Conservation (phyloP, 2,888 invertebrate genomes). For the Colostygia pectinataria region DNA sequence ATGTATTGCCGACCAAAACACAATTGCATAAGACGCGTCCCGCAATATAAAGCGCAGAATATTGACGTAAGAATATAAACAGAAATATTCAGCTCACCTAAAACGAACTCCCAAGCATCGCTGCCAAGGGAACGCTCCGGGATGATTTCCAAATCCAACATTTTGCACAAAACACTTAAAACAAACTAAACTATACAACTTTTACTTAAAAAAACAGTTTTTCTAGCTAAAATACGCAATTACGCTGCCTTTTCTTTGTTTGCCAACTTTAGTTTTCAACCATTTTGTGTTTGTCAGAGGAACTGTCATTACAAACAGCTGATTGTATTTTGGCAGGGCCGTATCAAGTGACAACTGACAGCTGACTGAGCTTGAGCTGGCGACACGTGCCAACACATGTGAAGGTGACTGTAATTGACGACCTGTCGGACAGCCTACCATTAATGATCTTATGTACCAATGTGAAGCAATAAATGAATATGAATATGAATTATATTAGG, state of each 20-base stretch:
- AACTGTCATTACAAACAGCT: constrained; percentile 84
- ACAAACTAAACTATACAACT: constrained; percentile 88
- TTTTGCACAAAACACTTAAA: constrained; percentile 87
- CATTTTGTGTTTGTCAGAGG: constrained; percentile 83
- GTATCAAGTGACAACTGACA: constrained; percentile 37
- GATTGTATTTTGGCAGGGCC: constrained; percentile 78
- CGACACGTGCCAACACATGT: no score
- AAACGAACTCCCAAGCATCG: constrained; percentile 98
- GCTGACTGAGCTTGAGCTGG: no score
- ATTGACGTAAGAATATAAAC: constrained; percentile 66
- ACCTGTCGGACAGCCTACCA: no score
- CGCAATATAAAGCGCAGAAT: constrained; percentile 79
- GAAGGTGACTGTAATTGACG: no score
- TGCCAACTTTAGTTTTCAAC: constrained; percentile 83
- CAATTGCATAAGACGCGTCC: constrained; percentile 73
- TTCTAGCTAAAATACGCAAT: constrained; percentile 69
- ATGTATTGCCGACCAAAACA: constrained; percentile 44
- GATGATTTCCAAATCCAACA: constrained; percentile 98
- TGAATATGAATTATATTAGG: no score
- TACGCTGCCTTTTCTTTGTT: constrained; percentile 82
- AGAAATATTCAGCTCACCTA: constrained; percentile 86
- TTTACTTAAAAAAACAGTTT: constrained; percentile 70
- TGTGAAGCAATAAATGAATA: no score
- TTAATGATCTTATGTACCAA: no score
- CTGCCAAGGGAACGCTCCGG: constrained; percentile 97